Conservation (phyloP, 2,888 invertebrate genomes). For the Tinea trinotella region DNA sequence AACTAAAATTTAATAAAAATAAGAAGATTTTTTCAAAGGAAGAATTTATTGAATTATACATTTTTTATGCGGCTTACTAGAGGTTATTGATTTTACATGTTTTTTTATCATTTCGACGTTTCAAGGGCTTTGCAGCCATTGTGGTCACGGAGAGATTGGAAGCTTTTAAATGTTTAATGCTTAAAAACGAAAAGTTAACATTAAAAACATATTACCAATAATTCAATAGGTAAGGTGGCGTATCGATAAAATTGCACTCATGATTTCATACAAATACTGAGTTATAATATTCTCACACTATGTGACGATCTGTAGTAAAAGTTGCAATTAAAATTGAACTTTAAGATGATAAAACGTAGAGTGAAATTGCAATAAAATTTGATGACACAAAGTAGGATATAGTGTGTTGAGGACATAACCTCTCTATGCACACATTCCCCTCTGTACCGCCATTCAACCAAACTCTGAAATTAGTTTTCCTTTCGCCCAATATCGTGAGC, state of each 20-base stretch:
- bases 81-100: no score
- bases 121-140: no score
- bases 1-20: no score
- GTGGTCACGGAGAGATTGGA: no score
- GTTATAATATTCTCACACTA: not conserved
- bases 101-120: no score
- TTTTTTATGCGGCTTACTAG: no score
- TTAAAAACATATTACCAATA: no score
- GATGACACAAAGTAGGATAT: not conserved
- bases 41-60: no score
- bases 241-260: not conserved
- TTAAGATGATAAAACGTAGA: not conserved
- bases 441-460: conserved; percentile 13
- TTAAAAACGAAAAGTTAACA: not conserved
- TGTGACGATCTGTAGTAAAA: not conserved
- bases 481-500: conserved; percentile 16
- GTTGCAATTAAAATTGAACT: not conserved
- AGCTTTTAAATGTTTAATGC: not conserved
- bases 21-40: no score
- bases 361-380: not conserved
- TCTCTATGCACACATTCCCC: conserved; percentile 12
- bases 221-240: not conserved
- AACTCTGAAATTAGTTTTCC: conserved; percentile 20
- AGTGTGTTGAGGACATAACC: not conserved
- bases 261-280: not conserved